Percentiles rank a stretch among this genome's conserved stretches.
These are phyloP conservation scores for Stegastes partitus DNA, from an alignment of 2,113 vertebrate genomes.

Conservation along the genomic window DNA sequence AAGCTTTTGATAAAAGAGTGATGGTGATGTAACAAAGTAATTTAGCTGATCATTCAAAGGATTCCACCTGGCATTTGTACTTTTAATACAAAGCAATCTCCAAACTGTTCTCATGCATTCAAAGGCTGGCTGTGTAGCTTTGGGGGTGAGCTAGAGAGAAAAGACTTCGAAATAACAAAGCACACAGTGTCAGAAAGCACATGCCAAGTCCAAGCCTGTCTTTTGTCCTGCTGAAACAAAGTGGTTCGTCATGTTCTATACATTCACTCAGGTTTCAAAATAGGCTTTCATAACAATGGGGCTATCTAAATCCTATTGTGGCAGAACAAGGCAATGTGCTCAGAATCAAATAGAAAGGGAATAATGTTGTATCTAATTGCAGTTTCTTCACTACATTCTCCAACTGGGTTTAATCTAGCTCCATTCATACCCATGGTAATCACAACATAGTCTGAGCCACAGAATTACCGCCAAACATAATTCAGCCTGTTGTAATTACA, in stretches of 20 bases:
- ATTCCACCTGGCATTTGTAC: constrained; percentile 46
- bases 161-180: constrained; percentile 67
- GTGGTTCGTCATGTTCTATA: constrained; percentile 73
- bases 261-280: constrained; percentile 77
- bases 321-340: constrained; percentile 72
- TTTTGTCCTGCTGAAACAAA: constrained; percentile 81
- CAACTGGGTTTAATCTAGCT: constrained; percentile 87
- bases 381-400: constrained; percentile 85
- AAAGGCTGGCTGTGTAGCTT: constrained; percentile 49
- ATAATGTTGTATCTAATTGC: constrained; percentile 85
- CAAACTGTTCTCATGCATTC: constrained; percentile 52
- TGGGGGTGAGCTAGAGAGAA: constrained; percentile 73
- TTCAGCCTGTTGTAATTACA: constrained; percentile 79
- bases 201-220: constrained; percentile 69
- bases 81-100: constrained; percentile 56
- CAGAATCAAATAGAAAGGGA: constrained; percentile 65
- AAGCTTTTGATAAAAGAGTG: constrained; percentile 19
- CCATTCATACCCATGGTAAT: constrained; percentile 82
- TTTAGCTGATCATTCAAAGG: constrained; percentile 41
- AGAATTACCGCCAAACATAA: constrained; percentile 77
- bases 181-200: constrained; percentile 68
- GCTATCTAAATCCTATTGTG: constrained; percentile 81
- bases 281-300: constrained; percentile 78
- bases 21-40: constrained; percentile 31
- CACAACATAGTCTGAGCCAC: constrained; percentile 70